Base-by-base conservation (phyloP, 2,888 invertebrate species). In the Diarsia rubi region DNA sequence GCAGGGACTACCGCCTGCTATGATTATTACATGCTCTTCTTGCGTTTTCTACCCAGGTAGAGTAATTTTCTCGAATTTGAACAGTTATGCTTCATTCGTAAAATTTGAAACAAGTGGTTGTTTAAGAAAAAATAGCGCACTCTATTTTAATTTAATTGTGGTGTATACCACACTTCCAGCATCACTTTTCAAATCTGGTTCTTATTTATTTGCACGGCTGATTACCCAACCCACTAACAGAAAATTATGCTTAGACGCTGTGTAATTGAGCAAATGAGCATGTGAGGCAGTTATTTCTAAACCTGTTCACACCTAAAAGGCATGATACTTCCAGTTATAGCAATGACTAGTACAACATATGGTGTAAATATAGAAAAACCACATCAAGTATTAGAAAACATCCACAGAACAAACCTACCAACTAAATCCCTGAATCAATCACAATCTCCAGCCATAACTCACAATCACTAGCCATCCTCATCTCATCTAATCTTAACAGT, bases 401-500 rank as follows among this genome's bases (percentile, higher is more conserved):
- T 44, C 14, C 2, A 49, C 47, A 66, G 45, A n/a, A 16, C 8
- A 2, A 42, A 52, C 42, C 44, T 42, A 54, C 5, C 24, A 24
- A 2, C 14, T 60, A 59, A 63, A 67, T 67, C 42, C 37, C 42
- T 42, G 42, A 69, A 68, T 78, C 70, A 81, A 68, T 77, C 70
- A 81, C 24, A 49, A 73, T 64, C 72, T 67, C 3, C 8, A 21
- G 14, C 14, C 57, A 72, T 69, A 82, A 75, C 67, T 82, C 72
- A 82, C 59, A 66, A 66, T 78, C 65, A 75, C 49, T 27, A 54
- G 49, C 63, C 49, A 69, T 68, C 60, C 57, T 73, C 75, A 47
- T 47, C 65, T 54, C 66, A 70, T 83, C 83, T 82, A 73, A 82
- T 82, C 82, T 79, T 16, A 74, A 66, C 75, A 79, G 75, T 79